Conservation (phyloP, 2,797 vertebrate genomes). For the Mionectes olivaceus region DNA sequence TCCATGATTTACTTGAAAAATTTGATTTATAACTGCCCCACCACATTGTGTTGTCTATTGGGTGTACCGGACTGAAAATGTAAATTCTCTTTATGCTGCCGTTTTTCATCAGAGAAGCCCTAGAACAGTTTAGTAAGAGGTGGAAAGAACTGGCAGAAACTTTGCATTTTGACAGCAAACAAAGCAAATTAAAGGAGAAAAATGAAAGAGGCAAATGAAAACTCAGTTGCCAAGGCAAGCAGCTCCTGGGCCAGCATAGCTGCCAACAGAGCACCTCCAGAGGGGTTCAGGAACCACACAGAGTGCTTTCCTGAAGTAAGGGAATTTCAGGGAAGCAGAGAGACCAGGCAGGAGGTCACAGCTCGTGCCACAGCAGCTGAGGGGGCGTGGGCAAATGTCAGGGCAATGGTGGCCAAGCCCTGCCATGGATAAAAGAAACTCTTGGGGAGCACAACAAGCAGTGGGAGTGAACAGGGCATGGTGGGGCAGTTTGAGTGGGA, state of each 20-base stretch:
- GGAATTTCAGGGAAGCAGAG: background rate
- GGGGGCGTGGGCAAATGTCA: background rate
- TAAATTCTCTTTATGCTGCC: background rate
- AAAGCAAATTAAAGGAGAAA: background rate
- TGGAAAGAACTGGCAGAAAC: background rate
- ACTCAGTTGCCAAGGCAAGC: fast-evolving
- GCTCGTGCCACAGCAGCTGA: fast-evolving
- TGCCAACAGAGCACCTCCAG: fast-evolving
- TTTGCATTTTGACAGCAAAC: background rate
- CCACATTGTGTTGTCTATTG: background rate
- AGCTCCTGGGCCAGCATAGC: fast-evolving
- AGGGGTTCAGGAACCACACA: no score
- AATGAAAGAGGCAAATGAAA: background rate
- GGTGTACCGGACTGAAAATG: background rate
- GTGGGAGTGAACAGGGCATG: background rate
- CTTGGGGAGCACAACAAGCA: fast-evolving
- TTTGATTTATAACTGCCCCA: background rate
- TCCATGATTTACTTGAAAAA: background rate
- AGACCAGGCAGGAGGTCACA: background rate
- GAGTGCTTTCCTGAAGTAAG: background rate
- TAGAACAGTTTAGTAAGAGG: background rate
- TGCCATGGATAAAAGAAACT: background rate
- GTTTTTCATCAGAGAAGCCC: background rate
- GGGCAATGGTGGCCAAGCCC: background rate
- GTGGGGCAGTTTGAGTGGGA: background rate